Evolutionary conservation across 2,888 invertebrate genomes (phyloP), one percentile per base, ranked within the genome.

Genomic region (Tenthredo livida): DNA sequence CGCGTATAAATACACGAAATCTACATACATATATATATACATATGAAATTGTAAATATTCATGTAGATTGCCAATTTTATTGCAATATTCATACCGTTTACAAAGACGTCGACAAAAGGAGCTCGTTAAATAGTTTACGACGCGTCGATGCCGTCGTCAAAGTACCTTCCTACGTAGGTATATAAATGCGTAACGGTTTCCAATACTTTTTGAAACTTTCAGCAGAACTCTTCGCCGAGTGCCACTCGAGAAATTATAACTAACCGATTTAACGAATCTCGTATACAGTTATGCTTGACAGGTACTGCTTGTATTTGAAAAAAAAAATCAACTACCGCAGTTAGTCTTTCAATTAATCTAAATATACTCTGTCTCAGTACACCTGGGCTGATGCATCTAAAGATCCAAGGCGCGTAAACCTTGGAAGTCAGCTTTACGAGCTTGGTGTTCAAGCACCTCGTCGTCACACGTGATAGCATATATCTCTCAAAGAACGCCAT

Each of bases 111-210:
- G 87, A 87, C 85, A 89, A 89, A 90, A 91, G 89, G 88, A 89
- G 89, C 90, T 92, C 92, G 91, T 92, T 91, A 92, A 92, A 93
- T 91, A 90, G 90, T 93, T 92, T 91, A 92, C 89, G 90, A 89
- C 86, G 86, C 54, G 77, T 77, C 77, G 77, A 77, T 77, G 50
- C 43, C 43, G 25, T 70, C 70, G 65, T 54, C 37, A 54, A 37
- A 80, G n/a, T 33, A 80, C 29, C 29, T 50, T 6, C 6, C 12
- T 78, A 58, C 37, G 9, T 67, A 70, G 2, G 29, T 29, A 29
- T 70, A 47, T n/a, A n/a, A 70, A 50, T 83, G 37, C 47, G 37
- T 70, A 67, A 37, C n/a, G 83, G 77, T 77, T 77, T 77, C 54
- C 77, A 77, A 77, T 77, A 47, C 77, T 77, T 50, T 77, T 72